phyloP scores from a whole-genome alignment of 2,113 vertebrate species.

The Takifugu bimaculatus region DNA sequence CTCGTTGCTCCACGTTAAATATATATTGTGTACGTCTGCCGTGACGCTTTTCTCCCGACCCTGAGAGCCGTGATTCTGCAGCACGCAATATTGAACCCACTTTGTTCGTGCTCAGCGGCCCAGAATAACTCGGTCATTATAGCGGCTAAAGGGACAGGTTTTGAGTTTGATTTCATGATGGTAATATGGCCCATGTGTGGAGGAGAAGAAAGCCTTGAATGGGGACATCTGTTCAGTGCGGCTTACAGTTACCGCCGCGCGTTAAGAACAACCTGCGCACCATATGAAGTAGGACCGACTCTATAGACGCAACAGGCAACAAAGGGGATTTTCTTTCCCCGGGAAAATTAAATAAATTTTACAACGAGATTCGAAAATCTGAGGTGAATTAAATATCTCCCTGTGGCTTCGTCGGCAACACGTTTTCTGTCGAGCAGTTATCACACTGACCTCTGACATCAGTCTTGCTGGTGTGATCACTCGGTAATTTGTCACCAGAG shows the following conservation, averaged over 20 bases:
- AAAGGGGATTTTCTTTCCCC: constrained; percentile 14
- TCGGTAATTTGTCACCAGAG: constrained; percentile 64
- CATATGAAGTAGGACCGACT: constrained; percentile 63
- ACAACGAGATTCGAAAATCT: background rate
- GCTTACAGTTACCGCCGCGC: constrained; percentile 85
- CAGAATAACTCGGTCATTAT: constrained; percentile 99
- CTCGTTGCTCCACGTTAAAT: constrained; percentile 84
- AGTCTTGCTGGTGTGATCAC: constrained; percentile 57
- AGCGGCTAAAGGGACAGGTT: constrained; percentile 92
- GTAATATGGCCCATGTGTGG: constrained; percentile 90
- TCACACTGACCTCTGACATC: constrained; percentile 61
- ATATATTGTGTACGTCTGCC: constrained; percentile 75
- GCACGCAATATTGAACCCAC: constrained; percentile 91
- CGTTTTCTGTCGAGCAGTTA: constrained; percentile 45
- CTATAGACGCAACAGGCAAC: constrained; percentile 53
- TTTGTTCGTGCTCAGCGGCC: constrained; percentile 97
- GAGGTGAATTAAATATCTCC: constrained; percentile 23
- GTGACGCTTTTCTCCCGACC: constrained; percentile 68
- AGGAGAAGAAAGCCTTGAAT: constrained; percentile 89
- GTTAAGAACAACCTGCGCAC: constrained; percentile 82
- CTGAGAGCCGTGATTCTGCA: constrained; percentile 83
- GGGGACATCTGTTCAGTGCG: constrained; percentile 95
- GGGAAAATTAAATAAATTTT: constrained; percentile 21
- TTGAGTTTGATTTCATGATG: constrained; percentile 93
- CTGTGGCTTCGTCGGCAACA: constrained; percentile 18